Conservation (phyloP, 2,113 vertebrate species). For the Rhabdomys dilectus region DNA sequence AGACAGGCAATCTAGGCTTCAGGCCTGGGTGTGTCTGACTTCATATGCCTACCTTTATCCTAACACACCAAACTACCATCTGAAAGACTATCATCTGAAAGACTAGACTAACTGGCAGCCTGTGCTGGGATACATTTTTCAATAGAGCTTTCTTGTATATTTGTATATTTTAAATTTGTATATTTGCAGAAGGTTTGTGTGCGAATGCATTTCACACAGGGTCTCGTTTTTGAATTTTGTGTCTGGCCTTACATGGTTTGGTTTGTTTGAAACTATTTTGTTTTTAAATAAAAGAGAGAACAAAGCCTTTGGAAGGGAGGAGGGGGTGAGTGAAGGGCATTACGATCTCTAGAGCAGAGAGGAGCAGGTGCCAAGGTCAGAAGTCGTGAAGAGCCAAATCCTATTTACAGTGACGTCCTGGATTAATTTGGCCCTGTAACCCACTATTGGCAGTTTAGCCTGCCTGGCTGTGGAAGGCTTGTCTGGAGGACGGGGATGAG, state of each 20-base stretch:
- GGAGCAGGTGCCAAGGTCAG: neutral
- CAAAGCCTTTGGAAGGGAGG: conserved; percentile 11
- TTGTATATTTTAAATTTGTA: neutral
- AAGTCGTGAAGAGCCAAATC: neutral
- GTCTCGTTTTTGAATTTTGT: conserved; percentile 13
- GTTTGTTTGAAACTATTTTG: neutral
- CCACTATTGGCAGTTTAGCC: neutral
- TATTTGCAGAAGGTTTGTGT: conserved; percentile 45
- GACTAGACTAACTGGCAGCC: neutral
- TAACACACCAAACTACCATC: neutral
- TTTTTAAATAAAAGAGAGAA: conserved; percentile 20
- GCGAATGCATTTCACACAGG: conserved; percentile 33
- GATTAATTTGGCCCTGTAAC: neutral
- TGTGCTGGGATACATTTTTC: neutral
- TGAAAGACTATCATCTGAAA: neutral
- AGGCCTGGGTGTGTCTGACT: neutral
- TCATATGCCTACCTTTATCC: neutral
- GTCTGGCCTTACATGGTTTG: neutral
- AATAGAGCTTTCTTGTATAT: conserved; percentile 31
- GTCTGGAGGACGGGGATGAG: neutral
- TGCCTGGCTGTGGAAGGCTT: neutral
- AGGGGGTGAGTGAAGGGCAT: neutral
- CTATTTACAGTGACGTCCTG: neutral
- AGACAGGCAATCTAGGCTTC: neutral
- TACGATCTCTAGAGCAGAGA: neutral